Percentiles rank a stretch among this genome's conserved stretches.
These are phyloP conservation scores for Lordiphosa stackelbergi DNA, from an alignment of 1,140 invertebrate genomes.

Conservation along the genomic window DNA sequence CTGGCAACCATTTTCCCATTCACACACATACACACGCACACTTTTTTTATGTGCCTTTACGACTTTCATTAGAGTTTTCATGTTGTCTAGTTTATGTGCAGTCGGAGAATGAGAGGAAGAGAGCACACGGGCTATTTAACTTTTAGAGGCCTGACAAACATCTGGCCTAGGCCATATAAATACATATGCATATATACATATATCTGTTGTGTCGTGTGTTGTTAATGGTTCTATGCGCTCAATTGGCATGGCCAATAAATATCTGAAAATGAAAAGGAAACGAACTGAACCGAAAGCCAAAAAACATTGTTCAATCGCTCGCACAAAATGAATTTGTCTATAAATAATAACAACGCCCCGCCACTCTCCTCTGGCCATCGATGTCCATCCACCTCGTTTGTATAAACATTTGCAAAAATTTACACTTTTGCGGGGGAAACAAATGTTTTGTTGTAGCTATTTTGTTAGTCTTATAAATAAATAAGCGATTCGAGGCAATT, in stretches of 20 bases:
- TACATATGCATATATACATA: not conserved
- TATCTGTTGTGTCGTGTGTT: conserved; percentile 4
- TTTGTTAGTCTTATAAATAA: conserved; percentile 1
- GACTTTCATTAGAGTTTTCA: conserved; percentile 40
- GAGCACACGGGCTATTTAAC: conserved; percentile 20
- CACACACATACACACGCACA: not conserved
- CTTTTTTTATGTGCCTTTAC: conserved; percentile 18
- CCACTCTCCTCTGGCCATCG: not conserved
- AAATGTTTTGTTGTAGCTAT: no score
- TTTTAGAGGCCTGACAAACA: conserved; percentile 10
- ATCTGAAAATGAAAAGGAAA: conserved; percentile 10
- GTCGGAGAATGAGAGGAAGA: no score
- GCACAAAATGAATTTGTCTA: conserved; percentile 14
- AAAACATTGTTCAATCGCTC: conserved; percentile 13
- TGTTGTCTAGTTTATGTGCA: conserved; percentile 27
- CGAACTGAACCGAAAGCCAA: conserved; percentile 4
- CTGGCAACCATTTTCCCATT: conserved; percentile 14
- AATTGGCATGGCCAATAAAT: conserved; percentile 11
- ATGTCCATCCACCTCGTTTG: no score
- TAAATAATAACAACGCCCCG: conserved; percentile 9
- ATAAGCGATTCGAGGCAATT: conserved; percentile 10
- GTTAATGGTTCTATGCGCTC: conserved; percentile 10
- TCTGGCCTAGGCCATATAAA: conserved; percentile 1
- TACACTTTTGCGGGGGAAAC: not conserved
- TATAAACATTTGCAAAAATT: not conserved